Conservation (phyloP, 1,140 invertebrate genomes). For the Diabrotica virgifera region DNA sequence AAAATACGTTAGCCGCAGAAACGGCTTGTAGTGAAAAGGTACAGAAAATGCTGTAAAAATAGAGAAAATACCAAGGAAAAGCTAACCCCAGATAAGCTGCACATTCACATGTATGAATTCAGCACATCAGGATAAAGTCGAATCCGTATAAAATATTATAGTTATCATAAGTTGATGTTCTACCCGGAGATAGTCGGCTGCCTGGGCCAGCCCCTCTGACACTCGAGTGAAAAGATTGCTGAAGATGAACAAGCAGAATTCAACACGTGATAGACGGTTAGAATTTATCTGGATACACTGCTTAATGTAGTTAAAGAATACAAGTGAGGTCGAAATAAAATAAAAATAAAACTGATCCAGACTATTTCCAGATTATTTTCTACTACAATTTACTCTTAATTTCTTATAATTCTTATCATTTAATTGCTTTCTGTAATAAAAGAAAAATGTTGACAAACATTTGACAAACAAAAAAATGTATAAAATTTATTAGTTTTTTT, state of each 20-base stretch:
- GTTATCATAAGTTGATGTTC: constrained; percentile 16
- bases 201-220: background rate
- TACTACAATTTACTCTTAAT: no score
- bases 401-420: no score
- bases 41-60: constrained; percentile 40
- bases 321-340: no score
- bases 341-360: no score
- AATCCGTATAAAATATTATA: constrained; percentile 20
- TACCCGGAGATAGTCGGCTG: constrained; percentile 2
- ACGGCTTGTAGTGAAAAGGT: constrained; percentile 19
- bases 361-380: no score
- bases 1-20: constrained; percentile 10
- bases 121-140: constrained; percentile 47
- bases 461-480: no score
- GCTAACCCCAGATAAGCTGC: constrained; percentile 45
- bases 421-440: no score
- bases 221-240: constrained; percentile 7
- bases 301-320: no score
- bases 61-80: constrained; percentile 39
- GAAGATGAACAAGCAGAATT: constrained; percentile 6
- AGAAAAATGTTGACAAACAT: no score
- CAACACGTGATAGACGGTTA: background rate
- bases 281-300: no score
- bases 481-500: no score
- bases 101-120: constrained; percentile 51